Base-by-base conservation (phyloP, 2,888 invertebrate genomes). In the Scaptomyza tumidula region DNA sequence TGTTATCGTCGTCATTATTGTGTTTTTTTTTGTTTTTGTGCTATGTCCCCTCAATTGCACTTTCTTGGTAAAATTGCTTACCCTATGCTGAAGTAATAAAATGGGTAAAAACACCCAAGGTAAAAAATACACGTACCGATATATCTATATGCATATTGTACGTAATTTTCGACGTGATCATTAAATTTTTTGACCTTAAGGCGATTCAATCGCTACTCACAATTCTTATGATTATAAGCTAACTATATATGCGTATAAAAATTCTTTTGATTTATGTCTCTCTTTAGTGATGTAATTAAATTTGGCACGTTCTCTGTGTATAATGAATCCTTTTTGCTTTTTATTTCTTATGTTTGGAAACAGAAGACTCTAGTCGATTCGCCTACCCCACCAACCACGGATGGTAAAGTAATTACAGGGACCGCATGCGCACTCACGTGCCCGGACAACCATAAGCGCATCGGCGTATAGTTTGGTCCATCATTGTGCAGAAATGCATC, bases 1-100 rank as follows among this genome's bases (percentile, higher is more conserved):
- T 69, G 24, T 62, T 75, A 44, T 58, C 54, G 53, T 53, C 49
- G 43, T 74, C 52, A 57, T 65, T 60, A 53, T 74, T 60, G 19
- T 39, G 46, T 58, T 59, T 63, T 58, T 63, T 58, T 59, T 63
- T 37, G 53, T 49, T 62, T 46, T 61, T 57, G 41, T 52, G 41
- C 35, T 46, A 63, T 45, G 50, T 58, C 58, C 35, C 33, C 39
- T 37, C 58, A 39, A 53, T 54, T 67, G 56, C 48, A 46, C 54
- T 57, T 56, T 61, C 57, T 57, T 50, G 55, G 39, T 31, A 50
- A 39, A 31, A 45, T 65, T 69, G 14, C 39, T 29, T 54, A 62
- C 37, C 43, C 54, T 65, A 24, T 24, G 14, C 35, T 37, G n/a
- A 50, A 37, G 24, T 24, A n/a, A n/a, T 37, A 14, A 50, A 50